These are phyloP conservation scores for Xanthostigma xanthostigma DNA, from an alignment of 2,888 invertebrate genomes.

Conservation along the genomic window DNA sequence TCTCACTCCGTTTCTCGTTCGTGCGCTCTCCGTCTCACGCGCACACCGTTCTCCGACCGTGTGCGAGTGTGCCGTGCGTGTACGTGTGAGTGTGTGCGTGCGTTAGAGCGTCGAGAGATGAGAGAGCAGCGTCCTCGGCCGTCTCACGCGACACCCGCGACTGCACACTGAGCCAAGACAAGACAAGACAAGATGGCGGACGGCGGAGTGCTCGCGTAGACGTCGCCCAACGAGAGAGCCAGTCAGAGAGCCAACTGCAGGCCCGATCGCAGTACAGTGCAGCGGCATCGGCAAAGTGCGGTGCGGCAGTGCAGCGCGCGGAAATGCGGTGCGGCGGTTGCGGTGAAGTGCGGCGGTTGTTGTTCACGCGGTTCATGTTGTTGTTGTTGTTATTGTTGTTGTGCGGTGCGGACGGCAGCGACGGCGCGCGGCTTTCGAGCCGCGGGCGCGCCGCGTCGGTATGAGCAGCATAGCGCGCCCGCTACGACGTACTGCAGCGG, in stretches of 20 bases:
- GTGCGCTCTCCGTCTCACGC: neutral
- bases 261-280: conserved; percentile 19
- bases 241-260: conserved; percentile 21
- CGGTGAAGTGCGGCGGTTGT: conserved; percentile 24
- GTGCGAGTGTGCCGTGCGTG: conserved; percentile 6
- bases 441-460: conserved; percentile 1
- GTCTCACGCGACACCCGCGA: conserved; percentile 24
- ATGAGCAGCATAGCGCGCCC: conserved; percentile 1
- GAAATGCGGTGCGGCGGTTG: conserved; percentile 14
- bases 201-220: conserved; percentile 23
- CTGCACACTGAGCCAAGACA: too few species aligned
- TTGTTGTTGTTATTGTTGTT: conserved; percentile 13
- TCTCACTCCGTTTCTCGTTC: conserved; percentile 14
- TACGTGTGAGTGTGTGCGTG: conserved; percentile 3
- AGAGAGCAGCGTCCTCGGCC: conserved; percentile 12
- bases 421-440: conserved; percentile 27
- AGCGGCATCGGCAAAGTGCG: conserved; percentile 11
- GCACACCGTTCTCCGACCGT: conserved; percentile 1
- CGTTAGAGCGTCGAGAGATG: conserved; percentile 1
- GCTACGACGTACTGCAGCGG: conserved; percentile 11
- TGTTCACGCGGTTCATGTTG: conserved; percentile 39
- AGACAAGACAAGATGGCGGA: conserved; percentile 30
- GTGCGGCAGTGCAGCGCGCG: conserved; percentile 11
- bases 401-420: conserved; percentile 34
- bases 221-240: conserved; percentile 15